phyloP scores from a whole-genome alignment of 2,888 invertebrate genomes.

The Meandrusa payeni region DNA sequence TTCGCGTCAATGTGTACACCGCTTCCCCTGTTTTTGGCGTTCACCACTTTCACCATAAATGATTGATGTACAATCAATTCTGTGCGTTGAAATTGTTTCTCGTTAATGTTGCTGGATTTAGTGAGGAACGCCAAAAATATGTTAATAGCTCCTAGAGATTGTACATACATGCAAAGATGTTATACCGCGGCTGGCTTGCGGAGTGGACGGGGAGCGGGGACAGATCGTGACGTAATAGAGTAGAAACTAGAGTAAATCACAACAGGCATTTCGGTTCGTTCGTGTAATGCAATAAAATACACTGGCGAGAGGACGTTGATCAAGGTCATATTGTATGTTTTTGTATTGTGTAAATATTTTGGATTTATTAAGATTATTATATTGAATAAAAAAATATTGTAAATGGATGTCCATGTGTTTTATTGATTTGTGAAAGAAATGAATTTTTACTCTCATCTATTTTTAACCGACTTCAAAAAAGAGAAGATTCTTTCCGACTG shows the following conservation, averaged over 20 bases:
- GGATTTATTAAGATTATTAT: conserved; percentile 82
- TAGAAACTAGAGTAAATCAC: conserved; percentile 34
- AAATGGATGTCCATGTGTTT: conserved; percentile 58
- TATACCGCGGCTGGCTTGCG: not conserved
- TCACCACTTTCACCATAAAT: no score
- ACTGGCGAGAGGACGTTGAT: conserved; percentile 60
- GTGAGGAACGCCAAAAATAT: not conserved
- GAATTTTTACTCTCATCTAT: no score
- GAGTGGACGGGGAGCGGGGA: conserved; percentile 32
- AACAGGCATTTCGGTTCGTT: conserved; percentile 30
- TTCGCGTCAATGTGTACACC: not conserved
- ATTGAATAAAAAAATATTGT: conserved; percentile 81
- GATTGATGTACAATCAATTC: no score
- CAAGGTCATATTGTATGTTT: conserved; percentile 76
- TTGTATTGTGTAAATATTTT: conserved; percentile 81
- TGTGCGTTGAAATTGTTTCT: no score
- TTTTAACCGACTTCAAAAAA: no score
- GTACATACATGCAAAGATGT: conserved; percentile 8
- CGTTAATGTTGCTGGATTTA: conserved; percentile 15
- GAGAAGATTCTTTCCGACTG: no score
- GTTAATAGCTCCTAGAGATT: conserved; percentile 2
- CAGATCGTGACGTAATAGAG: conserved; percentile 34
- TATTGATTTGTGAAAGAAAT: no score
- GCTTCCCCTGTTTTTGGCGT: not conserved
- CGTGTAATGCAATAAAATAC: conserved; percentile 34